Conservation (phyloP, 2,113 vertebrate species). For the Coregonus clupeaformis region DNA sequence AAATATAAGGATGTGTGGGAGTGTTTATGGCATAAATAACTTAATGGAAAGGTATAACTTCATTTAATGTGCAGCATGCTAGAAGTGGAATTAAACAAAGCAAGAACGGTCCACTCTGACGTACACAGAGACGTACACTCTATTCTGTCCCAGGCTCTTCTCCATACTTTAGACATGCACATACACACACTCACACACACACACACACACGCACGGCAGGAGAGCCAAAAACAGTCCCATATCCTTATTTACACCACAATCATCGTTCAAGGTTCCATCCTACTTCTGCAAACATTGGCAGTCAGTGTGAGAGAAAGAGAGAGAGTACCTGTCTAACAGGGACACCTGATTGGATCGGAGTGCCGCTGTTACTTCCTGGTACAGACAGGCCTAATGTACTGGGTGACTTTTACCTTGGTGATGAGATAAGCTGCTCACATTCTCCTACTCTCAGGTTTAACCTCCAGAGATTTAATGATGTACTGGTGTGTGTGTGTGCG, state of each 20-base stretch:
- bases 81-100: slow-evolving; percentile 61
- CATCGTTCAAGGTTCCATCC: slow-evolving; percentile 60
- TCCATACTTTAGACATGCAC: slow-evolving; percentile 28
- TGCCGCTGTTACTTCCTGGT: slow-evolving; percentile 28
- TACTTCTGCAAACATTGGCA: slow-evolving; percentile 61
- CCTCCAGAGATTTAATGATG: slow-evolving; percentile 73
- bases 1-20: too few species aligned
- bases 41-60: not conserved
- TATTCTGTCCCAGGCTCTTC: slow-evolving; percentile 59
- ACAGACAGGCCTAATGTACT: slow-evolving; percentile 52
- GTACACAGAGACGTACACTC: slow-evolving; percentile 51
- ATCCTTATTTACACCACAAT: slow-evolving; percentile 67
- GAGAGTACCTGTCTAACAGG: slow-evolving; percentile 42
- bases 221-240: slow-evolving; percentile 69
- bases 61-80: slow-evolving; percentile 50
- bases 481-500: slow-evolving; percentile 5
- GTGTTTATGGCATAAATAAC: too few species aligned
- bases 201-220: too few species aligned
- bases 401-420: slow-evolving; percentile 64
- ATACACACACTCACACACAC: too few species aligned
- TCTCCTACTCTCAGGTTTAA: slow-evolving; percentile 67
- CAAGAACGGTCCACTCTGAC: slow-evolving; percentile 45
- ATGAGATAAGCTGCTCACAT: slow-evolving; percentile 47
- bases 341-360: slow-evolving; percentile 35
- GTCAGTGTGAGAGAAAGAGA: slow-evolving; percentile 21